Base-by-base conservation (phyloP, 64 coral and sea anemone species). In the Stichodactyla helianthus region DNA sequence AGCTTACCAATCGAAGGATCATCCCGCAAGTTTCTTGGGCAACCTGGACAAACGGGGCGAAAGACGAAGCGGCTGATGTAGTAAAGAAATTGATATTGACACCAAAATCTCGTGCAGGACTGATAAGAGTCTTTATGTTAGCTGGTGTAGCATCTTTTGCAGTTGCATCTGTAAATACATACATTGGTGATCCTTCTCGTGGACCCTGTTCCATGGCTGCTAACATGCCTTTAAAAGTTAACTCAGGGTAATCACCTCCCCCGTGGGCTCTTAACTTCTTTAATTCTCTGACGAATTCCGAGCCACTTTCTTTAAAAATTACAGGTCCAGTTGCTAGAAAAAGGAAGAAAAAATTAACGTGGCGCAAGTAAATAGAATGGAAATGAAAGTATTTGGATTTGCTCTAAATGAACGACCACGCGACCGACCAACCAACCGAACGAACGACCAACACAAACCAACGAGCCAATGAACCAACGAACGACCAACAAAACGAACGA, bases 151-250 rank as follows among this genome's bases (percentile, higher is more conserved):
- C 4, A 52, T 93, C 87, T 71, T 89, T 85, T 12, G 91, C 64
- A 4, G 86, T 26, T n/a, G 91, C 91, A 54, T 93, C 91, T 28
- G 91, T 93, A 55, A 93, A 93, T 15, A 89, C 91, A 70, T 80
- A 89, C 23, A 93, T 53, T 4, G 91, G 82, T 1, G 91, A 93
- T 11, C 87, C 91, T 27, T 4, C 52, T 17, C 35, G 57, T 25
- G 91, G 91, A 17, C 58, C 55, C 35, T 26, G 15, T 4, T 10
- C 19, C 50, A 93, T 25, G 4, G 87, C 91, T 1, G 84, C 18
- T 2, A 79, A 54, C 16, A 93, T 88, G 7, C 91, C 91, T 55
- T 85, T 82, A 50, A 93, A 89, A 10, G 87, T 85, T n/a, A 88
- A 54, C n/a, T 93, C 86, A 19, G 87, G 86, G 7, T 27, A 35